Base-by-base conservation (phyloP, 2,797 vertebrate genomes). In the Pangasius larnaudii region DNA sequence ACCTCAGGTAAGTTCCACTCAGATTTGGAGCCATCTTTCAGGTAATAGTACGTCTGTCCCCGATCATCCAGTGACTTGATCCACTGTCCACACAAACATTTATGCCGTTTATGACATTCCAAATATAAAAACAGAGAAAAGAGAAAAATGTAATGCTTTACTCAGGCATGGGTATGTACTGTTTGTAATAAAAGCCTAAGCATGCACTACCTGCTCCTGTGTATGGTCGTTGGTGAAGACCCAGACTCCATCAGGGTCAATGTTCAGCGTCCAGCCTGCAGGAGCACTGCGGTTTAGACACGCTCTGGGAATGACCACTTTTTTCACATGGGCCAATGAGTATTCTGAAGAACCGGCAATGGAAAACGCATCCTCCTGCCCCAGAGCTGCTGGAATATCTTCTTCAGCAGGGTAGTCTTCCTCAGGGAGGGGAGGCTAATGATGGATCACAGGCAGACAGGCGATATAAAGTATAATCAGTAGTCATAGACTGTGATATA, bases 401-500 rank as follows among this genome's bases (percentile, higher is more conserved):
- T 94, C 94, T 81, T 93, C 95, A 0, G 94, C 90, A 0, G 95
- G 96, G 90, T 97, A 98, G 92, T 98, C 98, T 87, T 98, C 97
- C 87, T 96, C 96, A 0, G 98, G 98, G 18, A 98, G 96, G 0
- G 98, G 97, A 2, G 97, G 98, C 98, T 99, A 93, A 71, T 51
- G 65, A 51, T 79, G 16, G 22, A 19, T 24, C 27, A 82, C 16
- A 90, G 92, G 42, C 14, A 63, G 39, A 86, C 27, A 85, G 59
- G 10, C 49, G 19, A 33, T 61, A 49, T 63, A 75, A 85, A 18
- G 53, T 27, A 24, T 85, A 39, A 27, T 63, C 2, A 42, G 22
- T 53, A 53, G 13, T 30, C 2, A 7, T 39, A 27, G 19, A 24
- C 5, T 61, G 19, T 27, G 22, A 65, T 1, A 65, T 49, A n/a